Evolutionary conservation across 2,797 vertebrate species (phyloP), one percentile per base, ranked within the genome.

Genomic region (Dallia pectoralis): DNA sequence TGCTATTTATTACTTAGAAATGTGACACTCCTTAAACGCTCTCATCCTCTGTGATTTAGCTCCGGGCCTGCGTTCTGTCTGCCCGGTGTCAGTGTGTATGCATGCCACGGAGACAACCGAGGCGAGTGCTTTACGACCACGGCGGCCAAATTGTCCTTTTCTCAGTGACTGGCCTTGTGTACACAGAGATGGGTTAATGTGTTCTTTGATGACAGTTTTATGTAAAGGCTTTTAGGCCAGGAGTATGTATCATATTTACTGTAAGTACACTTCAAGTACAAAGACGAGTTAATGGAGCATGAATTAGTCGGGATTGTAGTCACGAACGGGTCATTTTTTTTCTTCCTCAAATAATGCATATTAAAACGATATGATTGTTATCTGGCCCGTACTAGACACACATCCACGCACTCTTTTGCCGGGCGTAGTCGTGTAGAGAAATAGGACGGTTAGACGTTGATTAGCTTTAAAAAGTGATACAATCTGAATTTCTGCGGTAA

Each of bases 1-100:
- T 95, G 95, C 95, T 96, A 94, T 98, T 99, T 98, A 98, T 98
- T 97, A 96, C 95, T 93, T 92, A 67, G 95, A 97, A 98, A 98
- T 94, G 93, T 94, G 96, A 97, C 95, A 95, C 96, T 92, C 92
- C 85, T 96, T 95, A 97, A 97, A 95, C 94, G 92, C 93, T 93
- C 91, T 92, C 81, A 92, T 96, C 95, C 92, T 92, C 83, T 93
- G 92, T 94, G 95, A 95, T 95, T 97, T 95, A 95, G 90, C 83
- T 91, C 79, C 78, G 82, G 88, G 91, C 91, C 91, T 93, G 91
- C 84, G 84, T 94, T 94, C 89, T 83, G 40, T 94, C 93, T 91
- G 89, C 79, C 64, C 71, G 48, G 61, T 76, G 71, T 72, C 64
- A 70, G 67, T 32, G 68, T 70, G 72, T 70, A 74, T 77, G 79